Conservation (phyloP, 35 echinoderm and acorn worm species). For the Chiridota heheva region DNA sequence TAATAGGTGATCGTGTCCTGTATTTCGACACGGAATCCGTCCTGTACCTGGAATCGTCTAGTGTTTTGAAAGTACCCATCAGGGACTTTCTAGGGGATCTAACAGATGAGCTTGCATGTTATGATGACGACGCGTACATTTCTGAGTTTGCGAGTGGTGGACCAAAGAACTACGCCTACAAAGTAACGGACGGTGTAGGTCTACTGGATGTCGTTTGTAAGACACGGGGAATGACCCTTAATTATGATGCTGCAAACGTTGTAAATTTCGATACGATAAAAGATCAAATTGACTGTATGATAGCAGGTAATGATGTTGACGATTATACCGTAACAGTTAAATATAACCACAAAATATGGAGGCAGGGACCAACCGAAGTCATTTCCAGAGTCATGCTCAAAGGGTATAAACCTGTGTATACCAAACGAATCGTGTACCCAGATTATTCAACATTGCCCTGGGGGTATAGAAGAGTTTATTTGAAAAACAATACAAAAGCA, state of each 20-base stretch:
- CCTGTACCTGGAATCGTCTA: constrained; percentile 15
- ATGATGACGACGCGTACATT: not conserved
- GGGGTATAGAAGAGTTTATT: no score
- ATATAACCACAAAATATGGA: no score
- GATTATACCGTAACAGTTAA: no score
- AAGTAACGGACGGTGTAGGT: no score
- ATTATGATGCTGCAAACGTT: constrained; percentile 39
- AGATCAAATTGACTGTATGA: no score
- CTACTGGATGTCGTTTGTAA: constrained; percentile 57
- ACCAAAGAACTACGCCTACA: constrained; percentile 63
- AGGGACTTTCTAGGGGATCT: constrained; percentile 35
- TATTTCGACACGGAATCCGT: constrained; percentile 55
- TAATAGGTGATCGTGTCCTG: constrained; percentile 22
- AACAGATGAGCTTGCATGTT: constrained; percentile 12
- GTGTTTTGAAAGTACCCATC: not conserved
- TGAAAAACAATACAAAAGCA: no score
- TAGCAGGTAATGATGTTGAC: no score
- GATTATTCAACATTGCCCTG: no score
- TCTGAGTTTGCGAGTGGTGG: constrained; percentile 15
- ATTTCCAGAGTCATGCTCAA: no score
- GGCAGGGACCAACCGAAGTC: no score
- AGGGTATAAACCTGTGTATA: no score
- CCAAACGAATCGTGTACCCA: no score
- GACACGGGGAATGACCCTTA: constrained; percentile 69
- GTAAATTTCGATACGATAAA: constrained; percentile 54